phyloP scores from a whole-genome alignment of 2,797 vertebrate genomes.

The Sebastes steindachneri region DNA sequence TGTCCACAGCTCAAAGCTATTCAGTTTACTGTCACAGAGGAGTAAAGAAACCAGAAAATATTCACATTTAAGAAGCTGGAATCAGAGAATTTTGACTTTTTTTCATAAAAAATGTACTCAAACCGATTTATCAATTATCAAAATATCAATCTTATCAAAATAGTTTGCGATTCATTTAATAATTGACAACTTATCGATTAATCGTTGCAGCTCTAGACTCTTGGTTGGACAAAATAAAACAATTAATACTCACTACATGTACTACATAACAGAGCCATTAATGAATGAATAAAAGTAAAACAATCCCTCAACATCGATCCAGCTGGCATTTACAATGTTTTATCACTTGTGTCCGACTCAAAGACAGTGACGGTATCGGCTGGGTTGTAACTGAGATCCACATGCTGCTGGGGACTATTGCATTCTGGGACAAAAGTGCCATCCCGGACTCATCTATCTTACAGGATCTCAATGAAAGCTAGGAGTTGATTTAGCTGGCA shows the following conservation, averaged over 20 bases:
- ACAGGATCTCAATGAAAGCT: slow-evolving; percentile 63
- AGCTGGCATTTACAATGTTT: slow-evolving; percentile 1
- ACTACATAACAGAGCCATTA: background rate
- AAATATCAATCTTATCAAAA: too few species aligned
- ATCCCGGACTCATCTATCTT: slow-evolving; percentile 66
- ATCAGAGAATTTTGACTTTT: too few species aligned
- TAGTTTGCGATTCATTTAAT: too few species aligned
- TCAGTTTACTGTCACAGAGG: too few species aligned
- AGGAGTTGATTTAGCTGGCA: slow-evolving; percentile 66
- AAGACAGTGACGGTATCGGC: slow-evolving; percentile 24
- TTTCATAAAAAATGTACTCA: too few species aligned
- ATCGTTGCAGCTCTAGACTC: too few species aligned
- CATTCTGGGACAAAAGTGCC: slow-evolving; percentile 68
- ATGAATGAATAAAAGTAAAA: background rate
- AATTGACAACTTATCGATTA: too few species aligned
- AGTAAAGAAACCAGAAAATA: too few species aligned
- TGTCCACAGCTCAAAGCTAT: too few species aligned
- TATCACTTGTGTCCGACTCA: background rate
- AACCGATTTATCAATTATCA: too few species aligned
- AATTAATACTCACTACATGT: too few species aligned
- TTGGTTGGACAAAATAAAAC: background rate
- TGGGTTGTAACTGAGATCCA: slow-evolving; percentile 39
- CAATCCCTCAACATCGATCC: background rate
- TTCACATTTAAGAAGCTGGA: too few species aligned
- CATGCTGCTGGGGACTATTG: slow-evolving; percentile 47